Evolutionary conservation across 2,888 invertebrate species (phyloP).

Genomic region (Thysanoteuthis rhombus): DNA sequence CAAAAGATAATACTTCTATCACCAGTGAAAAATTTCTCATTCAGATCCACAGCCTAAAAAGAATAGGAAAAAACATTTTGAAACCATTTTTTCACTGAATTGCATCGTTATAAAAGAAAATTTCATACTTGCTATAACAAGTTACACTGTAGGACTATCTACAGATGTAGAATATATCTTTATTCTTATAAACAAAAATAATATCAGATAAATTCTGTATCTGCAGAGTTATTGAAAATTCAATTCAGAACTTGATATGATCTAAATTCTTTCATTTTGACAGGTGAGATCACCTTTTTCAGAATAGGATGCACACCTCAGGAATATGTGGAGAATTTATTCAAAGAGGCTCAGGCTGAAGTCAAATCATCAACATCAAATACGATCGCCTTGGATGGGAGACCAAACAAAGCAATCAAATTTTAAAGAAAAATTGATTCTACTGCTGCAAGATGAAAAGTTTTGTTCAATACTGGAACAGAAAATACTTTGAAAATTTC

Average conservation of each 20-base stretch:
- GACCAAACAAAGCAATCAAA: neutral
- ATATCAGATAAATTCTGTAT: neutral
- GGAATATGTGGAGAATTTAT: slow-evolving; percentile 39
- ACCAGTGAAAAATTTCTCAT: no score
- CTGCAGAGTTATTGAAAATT: no score
- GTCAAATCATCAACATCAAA: neutral
- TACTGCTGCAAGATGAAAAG: neutral
- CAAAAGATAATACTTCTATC: no score
- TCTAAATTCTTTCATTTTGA: slow-evolving; percentile 29
- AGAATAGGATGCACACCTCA: slow-evolving; percentile 51
- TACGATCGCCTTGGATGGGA: neutral
- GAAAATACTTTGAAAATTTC: neutral
- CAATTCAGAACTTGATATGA: neutral
- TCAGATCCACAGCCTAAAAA: no score
- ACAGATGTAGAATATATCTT: neutral
- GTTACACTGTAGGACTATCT: no score
- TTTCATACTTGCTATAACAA: no score
- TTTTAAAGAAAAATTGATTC: neutral
- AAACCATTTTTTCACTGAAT: no score
- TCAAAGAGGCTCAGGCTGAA: slow-evolving; percentile 37
- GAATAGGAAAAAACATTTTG: no score
- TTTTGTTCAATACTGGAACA: neutral
- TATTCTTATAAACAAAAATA: neutral
- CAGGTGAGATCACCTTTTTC: slow-evolving; percentile 49
- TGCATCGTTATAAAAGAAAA: no score